Percentiles rank a stretch among this genome's conserved stretches.
Conservation (phyloP, 2,113 vertebrate species). For the Polyodon spathula region DNA sequence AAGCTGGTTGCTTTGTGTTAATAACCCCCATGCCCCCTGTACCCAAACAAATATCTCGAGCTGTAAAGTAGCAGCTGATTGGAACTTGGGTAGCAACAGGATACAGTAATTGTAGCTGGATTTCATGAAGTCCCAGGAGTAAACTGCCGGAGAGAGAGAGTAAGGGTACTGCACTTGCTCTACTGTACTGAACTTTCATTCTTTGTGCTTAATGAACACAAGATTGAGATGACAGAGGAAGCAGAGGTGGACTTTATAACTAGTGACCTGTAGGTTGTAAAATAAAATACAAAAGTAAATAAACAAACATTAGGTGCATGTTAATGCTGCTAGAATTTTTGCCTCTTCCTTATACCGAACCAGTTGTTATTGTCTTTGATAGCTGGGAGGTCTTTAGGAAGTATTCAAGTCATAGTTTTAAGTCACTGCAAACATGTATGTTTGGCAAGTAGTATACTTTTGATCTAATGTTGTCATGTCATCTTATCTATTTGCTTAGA, state of each 20-base stretch:
- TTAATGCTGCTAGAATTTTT: background rate
- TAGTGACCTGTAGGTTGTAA: background rate
- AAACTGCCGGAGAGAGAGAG: background rate
- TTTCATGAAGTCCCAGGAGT: background rate
- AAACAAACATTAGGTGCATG: background rate
- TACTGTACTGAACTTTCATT: background rate
- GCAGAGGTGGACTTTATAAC: too few relatives aligned
- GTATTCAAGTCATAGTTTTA: background rate
- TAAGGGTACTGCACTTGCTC: background rate
- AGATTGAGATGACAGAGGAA: background rate
- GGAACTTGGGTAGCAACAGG: background rate
- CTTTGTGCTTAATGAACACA: background rate
- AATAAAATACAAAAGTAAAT: too few relatives aligned
- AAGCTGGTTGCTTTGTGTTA: background rate
- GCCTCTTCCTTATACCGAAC: background rate
- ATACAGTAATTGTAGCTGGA: background rate
- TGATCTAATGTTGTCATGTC: too few relatives aligned
- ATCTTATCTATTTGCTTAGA: too few relatives aligned
- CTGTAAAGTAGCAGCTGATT: slow-evolving; percentile 1
- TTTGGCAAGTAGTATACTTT: too few relatives aligned
- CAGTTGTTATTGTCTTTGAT: too few relatives aligned
- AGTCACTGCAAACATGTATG: too few relatives aligned
- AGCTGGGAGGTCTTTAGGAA: background rate
- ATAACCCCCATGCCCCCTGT: background rate
- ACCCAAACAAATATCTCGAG: background rate